phyloP scores from a whole-genome alignment of 1,140 invertebrate genomes.

The Nixonia krombeini region DNA sequence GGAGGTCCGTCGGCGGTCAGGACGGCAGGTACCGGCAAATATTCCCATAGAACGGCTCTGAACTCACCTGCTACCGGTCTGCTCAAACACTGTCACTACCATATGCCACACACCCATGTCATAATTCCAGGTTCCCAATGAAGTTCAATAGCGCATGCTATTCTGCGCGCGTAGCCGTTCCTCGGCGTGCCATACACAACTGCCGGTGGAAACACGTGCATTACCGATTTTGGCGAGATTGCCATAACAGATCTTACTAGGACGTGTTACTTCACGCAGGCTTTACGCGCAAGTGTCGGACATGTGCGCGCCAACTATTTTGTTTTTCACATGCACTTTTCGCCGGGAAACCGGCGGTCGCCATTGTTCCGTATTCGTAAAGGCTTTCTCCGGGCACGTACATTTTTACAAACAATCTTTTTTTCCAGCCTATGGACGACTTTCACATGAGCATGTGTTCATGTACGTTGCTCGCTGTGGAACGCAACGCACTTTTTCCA shows the following conservation, averaged over 20 bases:
- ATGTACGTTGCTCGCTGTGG: no score
- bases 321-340: no score
- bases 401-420: no score
- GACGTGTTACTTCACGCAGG: no score
- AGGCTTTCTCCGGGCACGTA: no score
- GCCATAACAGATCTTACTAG: no score
- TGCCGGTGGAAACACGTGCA: slow-evolving; percentile 2
- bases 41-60: slow-evolving; percentile 59
- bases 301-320: slow-evolving; percentile 12
- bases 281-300: slow-evolving; percentile 6
- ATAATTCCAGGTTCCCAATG: slow-evolving; percentile 47
- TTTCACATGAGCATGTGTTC: no score
- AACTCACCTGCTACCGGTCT: slow-evolving; percentile 65
- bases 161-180: slow-evolving; percentile 4
- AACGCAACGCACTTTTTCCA: no score
- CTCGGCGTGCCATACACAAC: background rate
- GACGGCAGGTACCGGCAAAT: slow-evolving; percentile 59
- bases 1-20: slow-evolving; percentile 44
- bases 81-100: slow-evolving; percentile 38
- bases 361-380: no score
- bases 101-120: slow-evolving; percentile 51
- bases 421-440: no score
- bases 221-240: slow-evolving; percentile 11
- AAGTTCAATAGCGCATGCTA: background rate
- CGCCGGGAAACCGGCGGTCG: no score